These are phyloP conservation scores for Sclerodermus sp. DNA, from an alignment of 2,888 invertebrate species.

Conservation along the genomic window DNA sequence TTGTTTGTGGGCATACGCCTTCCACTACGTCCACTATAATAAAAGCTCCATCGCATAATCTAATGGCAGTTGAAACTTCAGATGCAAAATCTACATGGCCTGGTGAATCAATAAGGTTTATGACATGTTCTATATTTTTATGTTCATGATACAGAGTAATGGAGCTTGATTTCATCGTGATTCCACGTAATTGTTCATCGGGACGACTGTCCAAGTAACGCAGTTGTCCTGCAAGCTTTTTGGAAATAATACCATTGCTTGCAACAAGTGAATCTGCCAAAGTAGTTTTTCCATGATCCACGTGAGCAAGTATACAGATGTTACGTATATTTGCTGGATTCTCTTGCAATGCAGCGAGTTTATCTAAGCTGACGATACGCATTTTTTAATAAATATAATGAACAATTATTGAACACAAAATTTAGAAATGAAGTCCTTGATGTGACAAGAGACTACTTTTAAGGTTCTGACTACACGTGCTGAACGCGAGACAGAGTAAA, in stretches of 20 bases:
- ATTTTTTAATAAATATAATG: slow-evolving; percentile 49
- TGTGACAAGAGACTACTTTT: too few species aligned
- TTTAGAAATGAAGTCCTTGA: too few species aligned
- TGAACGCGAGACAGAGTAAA: too few species aligned
- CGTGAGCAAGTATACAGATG: slow-evolving; percentile 96
- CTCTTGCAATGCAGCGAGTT: slow-evolving; percentile 70
- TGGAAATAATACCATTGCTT: slow-evolving; percentile 91
- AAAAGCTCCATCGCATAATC: slow-evolving; percentile 95
- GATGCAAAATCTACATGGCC: slow-evolving; percentile 98
- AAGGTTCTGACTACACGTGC: too few species aligned
- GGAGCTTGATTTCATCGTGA: slow-evolving; percentile 98
- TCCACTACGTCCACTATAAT: slow-evolving; percentile 96
- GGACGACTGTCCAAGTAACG: slow-evolving; percentile 93
- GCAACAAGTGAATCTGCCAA: slow-evolving; percentile 92
- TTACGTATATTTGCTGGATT: slow-evolving; percentile 77
- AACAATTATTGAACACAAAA: too few species aligned
- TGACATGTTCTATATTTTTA: slow-evolving; percentile 65
- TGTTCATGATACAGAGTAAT: slow-evolving; percentile 78
- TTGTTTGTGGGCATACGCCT: slow-evolving; percentile 95
- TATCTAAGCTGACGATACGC: slow-evolving; percentile 63
- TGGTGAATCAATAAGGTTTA: slow-evolving; percentile 98
- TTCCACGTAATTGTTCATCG: slow-evolving; percentile 96
- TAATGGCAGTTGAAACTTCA: slow-evolving; percentile 95
- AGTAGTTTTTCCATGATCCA: slow-evolving; percentile 98
- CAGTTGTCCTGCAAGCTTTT: slow-evolving; percentile 85